A percentile compares a stretch with the other conserved stretches of the same genome.
Evolutionary conservation across 2,888 invertebrate genomes (phyloP).

Genomic region (Rugalucina vietnamica): DNA sequence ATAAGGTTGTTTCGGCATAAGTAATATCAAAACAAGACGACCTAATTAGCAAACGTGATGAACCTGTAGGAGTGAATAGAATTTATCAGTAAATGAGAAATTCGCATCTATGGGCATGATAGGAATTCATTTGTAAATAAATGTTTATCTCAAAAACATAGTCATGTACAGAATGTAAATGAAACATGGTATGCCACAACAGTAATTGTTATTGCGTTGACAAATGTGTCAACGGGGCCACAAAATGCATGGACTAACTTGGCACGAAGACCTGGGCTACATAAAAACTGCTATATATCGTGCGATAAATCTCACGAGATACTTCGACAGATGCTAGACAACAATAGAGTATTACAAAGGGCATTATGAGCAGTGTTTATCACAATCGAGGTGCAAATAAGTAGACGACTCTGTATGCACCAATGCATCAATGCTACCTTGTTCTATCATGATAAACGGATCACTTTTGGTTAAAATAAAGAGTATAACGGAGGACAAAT

Average conservation of each 20-base stretch:
- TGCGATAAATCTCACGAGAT: conserved; percentile 23
- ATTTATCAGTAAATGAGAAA: conserved; percentile 16
- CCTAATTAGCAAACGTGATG: conserved; percentile 19
- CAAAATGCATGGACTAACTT: conserved; percentile 18
- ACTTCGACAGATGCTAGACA: conserved; percentile 19
- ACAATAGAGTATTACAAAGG: conserved; percentile 44
- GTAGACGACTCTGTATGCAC: conserved; percentile 3
- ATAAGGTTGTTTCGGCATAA: conserved; percentile 17
- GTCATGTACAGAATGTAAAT: conserved; percentile 14
- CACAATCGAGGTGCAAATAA: background rate
- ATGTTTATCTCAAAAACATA: conserved; percentile 15
- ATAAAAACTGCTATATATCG: conserved; percentile 32
- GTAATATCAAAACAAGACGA: conserved; percentile 29
- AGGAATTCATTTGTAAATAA: conserved; percentile 12
- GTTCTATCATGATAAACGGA: background rate
- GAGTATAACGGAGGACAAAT: background rate
- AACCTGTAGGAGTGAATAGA: conserved; percentile 21
- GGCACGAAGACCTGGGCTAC: conserved; percentile 21
- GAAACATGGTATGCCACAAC: conserved; percentile 38
- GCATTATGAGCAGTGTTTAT: background rate
- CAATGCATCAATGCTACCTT: conserved; percentile 24
- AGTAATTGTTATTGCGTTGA: conserved; percentile 23
- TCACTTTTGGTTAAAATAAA: background rate
- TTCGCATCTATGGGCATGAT: conserved; percentile 26
- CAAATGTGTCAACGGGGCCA: conserved; percentile 25